Percentiles rank a stretch among this genome's conserved stretches.
Conservation (phyloP, 2,113 vertebrate genomes). For the Chaetorhynchus papuensis region DNA sequence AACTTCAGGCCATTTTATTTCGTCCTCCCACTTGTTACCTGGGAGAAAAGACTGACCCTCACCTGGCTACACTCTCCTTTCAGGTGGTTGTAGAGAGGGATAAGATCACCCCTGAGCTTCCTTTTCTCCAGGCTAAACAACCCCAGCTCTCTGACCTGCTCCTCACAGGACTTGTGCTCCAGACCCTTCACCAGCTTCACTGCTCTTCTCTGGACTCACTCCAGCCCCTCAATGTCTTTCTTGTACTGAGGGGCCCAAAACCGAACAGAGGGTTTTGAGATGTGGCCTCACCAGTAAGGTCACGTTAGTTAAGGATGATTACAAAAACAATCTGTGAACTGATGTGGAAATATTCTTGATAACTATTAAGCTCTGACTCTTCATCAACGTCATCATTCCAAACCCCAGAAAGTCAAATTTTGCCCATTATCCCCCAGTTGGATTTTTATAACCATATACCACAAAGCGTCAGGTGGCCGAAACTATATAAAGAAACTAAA, state of each 20-base stretch:
- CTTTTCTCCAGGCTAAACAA: not conserved
- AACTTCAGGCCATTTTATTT: not conserved
- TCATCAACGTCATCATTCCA: not conserved
- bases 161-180: not conserved
- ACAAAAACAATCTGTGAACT: not conserved
- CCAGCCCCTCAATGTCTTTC: not conserved
- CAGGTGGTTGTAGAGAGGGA: fast-evolving
- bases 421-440: not conserved
- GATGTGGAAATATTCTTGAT: not conserved
- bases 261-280: fast-evolving
- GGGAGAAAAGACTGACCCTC: not conserved
- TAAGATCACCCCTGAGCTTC: not conserved
- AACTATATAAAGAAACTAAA: not conserved
- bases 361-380: not conserved
- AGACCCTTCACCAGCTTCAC: fast-evolving
- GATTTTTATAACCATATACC: not conserved
- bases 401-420: not conserved
- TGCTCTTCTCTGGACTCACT: fast-evolving
- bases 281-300: not conserved
- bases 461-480: not conserved
- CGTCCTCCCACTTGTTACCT: not conserved
- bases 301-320: not conserved
- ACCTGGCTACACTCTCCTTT: not conserved
- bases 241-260: not conserved
- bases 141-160: not conserved